Base-by-base conservation (phyloP, 2,888 invertebrate species). In the Amaurobius ferox region DNA sequence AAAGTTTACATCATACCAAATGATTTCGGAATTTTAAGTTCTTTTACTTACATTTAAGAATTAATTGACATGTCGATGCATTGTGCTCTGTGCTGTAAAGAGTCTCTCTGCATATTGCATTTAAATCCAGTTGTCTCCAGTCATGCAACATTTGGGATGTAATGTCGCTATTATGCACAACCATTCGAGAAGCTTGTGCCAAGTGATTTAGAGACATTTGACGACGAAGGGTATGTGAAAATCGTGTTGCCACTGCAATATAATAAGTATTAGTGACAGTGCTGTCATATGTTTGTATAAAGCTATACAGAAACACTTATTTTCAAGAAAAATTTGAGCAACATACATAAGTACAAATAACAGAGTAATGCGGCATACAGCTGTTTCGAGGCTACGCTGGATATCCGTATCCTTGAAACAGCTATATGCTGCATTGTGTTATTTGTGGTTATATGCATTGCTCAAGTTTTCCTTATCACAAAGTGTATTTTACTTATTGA, bases 181-280 rank as follows among this genome's bases (percentile, higher is more conserved):
- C 92, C 79, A 92, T 91, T 23, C 92, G 89, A 0, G 92, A 91
- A 0, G 92, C 92, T 89, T 92, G 92, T 85, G 92, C 92, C 79
- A 92, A 89, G 83, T 92, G 92, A 89, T 92, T 92, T 55, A 92
- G 89, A 1, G 92, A 92, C 40, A 91, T 91, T 89, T 92, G 92
- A 0, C 92, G 90, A 29, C 91, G 89, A 23, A 92, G 89, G 77
- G 92, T 90, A 88, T 91, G 91, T 5, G 91, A 90, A 89, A 92
- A 92, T 66, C 91, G 89, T 55, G 91, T 89, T 0, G 92, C 91
- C 88, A 92, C 92, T 92, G 40, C n/a, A 87, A 79, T 30, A 11
- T 48, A 29, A 23, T 6, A 13, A 13, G 11, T 9, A n/a, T 29
- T 29, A 29, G 2, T 1, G 28, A 0, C 6, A 35, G n/a, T 35